These are phyloP conservation scores for Catocala sponsa DNA, from an alignment of 2,888 invertebrate genomes.

Conservation along the genomic window DNA sequence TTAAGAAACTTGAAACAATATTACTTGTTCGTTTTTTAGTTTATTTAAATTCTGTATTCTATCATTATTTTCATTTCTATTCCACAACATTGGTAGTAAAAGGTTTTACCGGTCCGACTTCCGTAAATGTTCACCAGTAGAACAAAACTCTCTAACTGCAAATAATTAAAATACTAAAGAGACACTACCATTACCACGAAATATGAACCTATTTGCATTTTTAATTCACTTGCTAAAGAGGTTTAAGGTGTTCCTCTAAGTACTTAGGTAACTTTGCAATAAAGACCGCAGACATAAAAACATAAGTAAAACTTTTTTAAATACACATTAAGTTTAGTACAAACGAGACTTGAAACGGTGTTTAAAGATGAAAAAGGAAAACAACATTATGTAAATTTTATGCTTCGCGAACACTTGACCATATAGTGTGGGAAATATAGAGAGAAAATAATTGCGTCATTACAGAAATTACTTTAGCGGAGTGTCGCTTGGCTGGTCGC, in stretches of 20 bases:
- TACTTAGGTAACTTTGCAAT: conserved; percentile 36
- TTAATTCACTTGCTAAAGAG: too few species aligned
- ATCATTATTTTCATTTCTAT: too few species aligned
- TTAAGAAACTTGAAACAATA: too few species aligned
- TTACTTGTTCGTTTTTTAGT: too few species aligned
- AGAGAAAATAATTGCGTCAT: conserved; percentile 75
- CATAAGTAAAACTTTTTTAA: conserved; percentile 33
- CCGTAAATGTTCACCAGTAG: too few species aligned
- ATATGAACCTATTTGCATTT: conserved; percentile 7
- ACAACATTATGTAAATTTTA: conserved; percentile 67
- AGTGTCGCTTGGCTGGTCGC: conserved; percentile 54
- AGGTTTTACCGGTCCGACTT: too few species aligned
- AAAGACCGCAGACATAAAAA: conserved; percentile 39
- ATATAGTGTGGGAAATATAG: conserved; percentile 65
- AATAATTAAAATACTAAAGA: too few species aligned
- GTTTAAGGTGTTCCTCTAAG: neutral
- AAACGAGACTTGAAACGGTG: conserved; percentile 52
- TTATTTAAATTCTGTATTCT: too few species aligned
- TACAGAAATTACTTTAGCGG: conserved; percentile 69
- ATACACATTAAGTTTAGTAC: conserved; percentile 38
- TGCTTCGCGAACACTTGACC: conserved; percentile 64
- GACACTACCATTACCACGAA: neutral
- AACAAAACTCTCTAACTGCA: too few species aligned
- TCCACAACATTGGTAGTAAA: too few species aligned
- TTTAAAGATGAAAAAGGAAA: conserved; percentile 52